Percentiles rank a stretch among this genome's conserved stretches.
Conservation (phyloP, 1,140 invertebrate genomes). For the Drosophila novamexicana region DNA sequence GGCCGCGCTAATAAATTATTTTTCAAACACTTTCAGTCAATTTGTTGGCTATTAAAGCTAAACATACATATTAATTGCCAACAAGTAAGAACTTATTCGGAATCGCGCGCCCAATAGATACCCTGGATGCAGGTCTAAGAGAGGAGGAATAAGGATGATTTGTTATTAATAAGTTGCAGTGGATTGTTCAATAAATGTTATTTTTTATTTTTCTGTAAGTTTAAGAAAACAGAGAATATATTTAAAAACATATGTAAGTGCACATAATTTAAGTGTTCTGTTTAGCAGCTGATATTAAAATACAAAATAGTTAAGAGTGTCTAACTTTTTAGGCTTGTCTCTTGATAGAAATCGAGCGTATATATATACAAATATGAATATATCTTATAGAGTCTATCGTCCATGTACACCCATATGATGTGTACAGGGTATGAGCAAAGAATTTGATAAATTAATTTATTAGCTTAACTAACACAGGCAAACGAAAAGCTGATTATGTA, state of each 20-base stretch:
- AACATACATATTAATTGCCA: slow-evolving; percentile 1
- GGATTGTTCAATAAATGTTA: too few relatives aligned
- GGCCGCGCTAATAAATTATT: slow-evolving; percentile 12
- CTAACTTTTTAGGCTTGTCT: too few relatives aligned
- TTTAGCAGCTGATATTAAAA: neutral
- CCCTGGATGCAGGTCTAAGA: neutral
- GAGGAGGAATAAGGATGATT: neutral
- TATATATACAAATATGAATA: too few relatives aligned
- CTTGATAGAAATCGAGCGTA: too few relatives aligned
- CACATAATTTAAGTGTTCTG: too few relatives aligned
- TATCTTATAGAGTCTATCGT: neutral
- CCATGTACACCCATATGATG: neutral
- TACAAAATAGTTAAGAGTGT: neutral
- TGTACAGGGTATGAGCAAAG: neutral
- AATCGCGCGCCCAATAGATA: neutral
- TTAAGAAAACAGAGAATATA: too few relatives aligned
- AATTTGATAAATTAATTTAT: slow-evolving; percentile 29
- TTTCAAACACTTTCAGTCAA: slow-evolving; percentile 33
- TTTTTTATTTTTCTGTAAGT: too few relatives aligned
- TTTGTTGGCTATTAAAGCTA: slow-evolving; percentile 28
- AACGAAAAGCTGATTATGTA: slow-evolving; percentile 37
- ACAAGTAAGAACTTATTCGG: neutral
- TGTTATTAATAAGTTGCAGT: too few relatives aligned
- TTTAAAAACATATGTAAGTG: too few relatives aligned
- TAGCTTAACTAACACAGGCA: slow-evolving; percentile 13